These are phyloP conservation scores for Calidris pugnax DNA, from an alignment of 2,113 vertebrate species.

Conservation along the genomic window DNA sequence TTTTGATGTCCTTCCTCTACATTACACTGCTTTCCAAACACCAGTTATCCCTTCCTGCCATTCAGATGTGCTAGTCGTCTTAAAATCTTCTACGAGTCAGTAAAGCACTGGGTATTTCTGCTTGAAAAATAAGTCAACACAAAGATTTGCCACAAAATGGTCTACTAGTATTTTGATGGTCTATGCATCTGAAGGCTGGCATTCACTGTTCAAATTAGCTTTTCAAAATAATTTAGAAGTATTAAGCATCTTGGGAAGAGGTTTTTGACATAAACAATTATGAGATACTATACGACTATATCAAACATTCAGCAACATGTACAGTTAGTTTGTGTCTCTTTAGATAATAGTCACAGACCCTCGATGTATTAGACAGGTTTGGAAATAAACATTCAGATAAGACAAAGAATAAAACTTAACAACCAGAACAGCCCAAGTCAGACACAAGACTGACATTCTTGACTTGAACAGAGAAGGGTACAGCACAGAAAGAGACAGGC, in stretches of 20 bases:
- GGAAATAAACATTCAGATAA: neutral
- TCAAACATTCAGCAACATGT: neutral
- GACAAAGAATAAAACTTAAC: neutral
- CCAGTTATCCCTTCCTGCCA: neutral
- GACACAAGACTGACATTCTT: neutral
- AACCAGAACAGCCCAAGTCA: neutral
- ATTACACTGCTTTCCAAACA: neutral
- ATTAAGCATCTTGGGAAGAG: neutral
- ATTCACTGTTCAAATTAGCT: neutral
- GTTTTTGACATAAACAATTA: neutral
- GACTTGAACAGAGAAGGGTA: neutral
- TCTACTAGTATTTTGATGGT: neutral
- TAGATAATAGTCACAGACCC: neutral
- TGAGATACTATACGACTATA: neutral
- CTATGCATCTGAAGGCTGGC: neutral
- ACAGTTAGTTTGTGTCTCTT: neutral
- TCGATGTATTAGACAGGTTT: neutral
- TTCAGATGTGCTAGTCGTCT: neutral
- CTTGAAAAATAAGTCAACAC: neutral
- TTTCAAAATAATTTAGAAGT: neutral
- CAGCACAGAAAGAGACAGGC: neutral
- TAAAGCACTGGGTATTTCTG: neutral
- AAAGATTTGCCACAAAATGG: neutral
- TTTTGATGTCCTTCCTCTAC: neutral
- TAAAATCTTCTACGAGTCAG: neutral